phyloP scores from a whole-genome alignment of 1,140 invertebrate genomes.

The Anadara kagoshimensis region DNA sequence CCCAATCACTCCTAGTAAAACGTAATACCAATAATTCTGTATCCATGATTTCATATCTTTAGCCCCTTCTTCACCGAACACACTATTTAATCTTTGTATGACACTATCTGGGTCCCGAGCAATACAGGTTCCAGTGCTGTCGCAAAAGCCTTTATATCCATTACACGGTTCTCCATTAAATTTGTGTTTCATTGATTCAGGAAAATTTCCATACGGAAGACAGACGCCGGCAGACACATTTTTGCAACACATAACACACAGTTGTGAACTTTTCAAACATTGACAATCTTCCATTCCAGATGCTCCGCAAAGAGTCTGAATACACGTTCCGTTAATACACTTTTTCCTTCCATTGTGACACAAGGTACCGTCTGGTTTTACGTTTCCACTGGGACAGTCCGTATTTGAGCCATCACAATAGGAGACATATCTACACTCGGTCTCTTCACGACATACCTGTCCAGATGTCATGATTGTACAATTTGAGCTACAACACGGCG shows the following conservation, averaged over 20 bases:
- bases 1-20: conserved; percentile 30
- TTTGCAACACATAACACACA: conserved; percentile 46
- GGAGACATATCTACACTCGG: conserved; percentile 43
- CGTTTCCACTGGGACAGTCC: conserved; percentile 39
- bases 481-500: conserved; percentile 47
- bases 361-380: conserved; percentile 35
- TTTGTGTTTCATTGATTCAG: conserved; percentile 3
- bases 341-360: conserved; percentile 48
- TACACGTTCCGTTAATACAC: conserved; percentile 49
- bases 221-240: conserved; percentile 19
- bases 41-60: conserved; percentile 46
- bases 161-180: conserved; percentile 41
- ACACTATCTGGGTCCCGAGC: conserved; percentile 19
- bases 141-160: conserved; percentile 48
- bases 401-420: conserved; percentile 48
- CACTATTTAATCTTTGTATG: conserved; percentile 31
- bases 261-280: conserved; percentile 23
- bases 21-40: conserved; percentile 54
- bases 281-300: conserved; percentile 41
- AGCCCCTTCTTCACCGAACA: conserved; percentile 34
- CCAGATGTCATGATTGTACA: conserved; percentile 37
- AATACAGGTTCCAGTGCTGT: conserved; percentile 40
- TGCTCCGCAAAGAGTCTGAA: conserved; percentile 44
- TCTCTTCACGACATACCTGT: conserved; percentile 36
- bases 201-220: conserved; percentile 7